phyloP scores from a whole-genome alignment of 2,888 invertebrate species.

The Aelia acuminata region DNA sequence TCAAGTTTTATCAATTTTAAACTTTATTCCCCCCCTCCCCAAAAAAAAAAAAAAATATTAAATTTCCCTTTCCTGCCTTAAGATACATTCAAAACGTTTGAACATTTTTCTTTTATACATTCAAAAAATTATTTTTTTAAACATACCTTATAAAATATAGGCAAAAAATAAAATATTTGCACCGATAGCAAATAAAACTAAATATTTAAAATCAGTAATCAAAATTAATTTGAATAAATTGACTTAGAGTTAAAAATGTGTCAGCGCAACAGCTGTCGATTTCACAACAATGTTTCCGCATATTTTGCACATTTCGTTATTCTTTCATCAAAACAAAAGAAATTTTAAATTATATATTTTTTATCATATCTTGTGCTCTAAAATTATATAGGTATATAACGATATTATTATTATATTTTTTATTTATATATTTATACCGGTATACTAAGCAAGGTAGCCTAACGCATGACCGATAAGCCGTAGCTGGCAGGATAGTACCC shows the following conservation, averaged over 20 bases:
- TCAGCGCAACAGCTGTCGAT: background rate
- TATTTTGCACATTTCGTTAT: background rate
- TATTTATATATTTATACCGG: background rate
- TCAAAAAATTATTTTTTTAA: no score
- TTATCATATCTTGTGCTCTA: background rate
- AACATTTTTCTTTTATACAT: no score
- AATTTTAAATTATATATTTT: background rate
- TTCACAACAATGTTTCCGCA: slow-evolving; percentile 19
- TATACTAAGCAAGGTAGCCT: background rate
- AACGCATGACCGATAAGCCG: background rate
- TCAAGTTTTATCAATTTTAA: no score
- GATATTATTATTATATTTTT: background rate
- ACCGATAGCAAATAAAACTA: background rate
- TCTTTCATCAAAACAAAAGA: background rate
- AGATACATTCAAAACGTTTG: no score
- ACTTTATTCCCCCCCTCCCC: no score
- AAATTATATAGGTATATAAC: background rate
- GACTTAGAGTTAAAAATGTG: background rate
- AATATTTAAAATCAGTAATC: background rate
- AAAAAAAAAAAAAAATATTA: no score
- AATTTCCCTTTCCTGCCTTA: no score
- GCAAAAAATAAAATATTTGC: no score
- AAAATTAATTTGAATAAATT: background rate
- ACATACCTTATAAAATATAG: no score
- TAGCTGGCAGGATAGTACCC: background rate